Conservation (phyloP, 64 coral and sea anemone genomes). For the Trachythela sp. region DNA sequence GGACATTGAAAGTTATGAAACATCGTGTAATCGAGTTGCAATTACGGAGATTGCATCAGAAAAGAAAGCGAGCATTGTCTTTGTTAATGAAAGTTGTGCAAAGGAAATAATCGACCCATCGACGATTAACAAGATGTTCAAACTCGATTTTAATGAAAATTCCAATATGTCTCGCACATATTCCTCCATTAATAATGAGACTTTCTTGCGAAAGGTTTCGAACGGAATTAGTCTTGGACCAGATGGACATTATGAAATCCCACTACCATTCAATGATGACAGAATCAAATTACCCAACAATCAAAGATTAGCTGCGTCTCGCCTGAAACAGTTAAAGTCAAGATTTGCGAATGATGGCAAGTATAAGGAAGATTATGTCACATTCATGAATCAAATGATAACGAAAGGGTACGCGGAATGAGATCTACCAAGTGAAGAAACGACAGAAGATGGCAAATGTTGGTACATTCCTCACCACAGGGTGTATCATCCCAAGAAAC, state of each 20-base stretch:
- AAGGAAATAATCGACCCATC: constrained; percentile 47
- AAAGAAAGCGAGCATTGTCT: background rate
- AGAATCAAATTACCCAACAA: constrained; percentile 19
- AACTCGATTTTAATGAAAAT: constrained; percentile 40
- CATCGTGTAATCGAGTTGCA: background rate
- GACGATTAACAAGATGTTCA: constrained; percentile 48
- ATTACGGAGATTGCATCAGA: background rate
- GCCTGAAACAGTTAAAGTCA: constrained; percentile 35
- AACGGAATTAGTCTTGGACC: background rate
- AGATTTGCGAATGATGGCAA: background rate
- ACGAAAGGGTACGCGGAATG: constrained; percentile 37
- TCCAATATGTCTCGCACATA: background rate
- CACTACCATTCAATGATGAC: constrained; percentile 30
- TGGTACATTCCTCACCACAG: constrained; percentile 53
- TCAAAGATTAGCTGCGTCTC: background rate
- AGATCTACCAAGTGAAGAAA: background rate
- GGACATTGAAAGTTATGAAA: background rate
- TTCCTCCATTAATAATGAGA: constrained; percentile 32
- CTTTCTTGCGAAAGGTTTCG: background rate
- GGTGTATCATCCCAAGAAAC: constrained; percentile 41
- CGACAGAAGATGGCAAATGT: background rate
- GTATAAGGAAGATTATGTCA: constrained; percentile 33
- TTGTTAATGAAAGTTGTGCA: background rate
- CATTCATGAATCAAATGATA: constrained; percentile 48
- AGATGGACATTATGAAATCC: constrained; percentile 59